Base-by-base conservation (phyloP, 2,888 invertebrate species). In the Catocala nupta region DNA sequence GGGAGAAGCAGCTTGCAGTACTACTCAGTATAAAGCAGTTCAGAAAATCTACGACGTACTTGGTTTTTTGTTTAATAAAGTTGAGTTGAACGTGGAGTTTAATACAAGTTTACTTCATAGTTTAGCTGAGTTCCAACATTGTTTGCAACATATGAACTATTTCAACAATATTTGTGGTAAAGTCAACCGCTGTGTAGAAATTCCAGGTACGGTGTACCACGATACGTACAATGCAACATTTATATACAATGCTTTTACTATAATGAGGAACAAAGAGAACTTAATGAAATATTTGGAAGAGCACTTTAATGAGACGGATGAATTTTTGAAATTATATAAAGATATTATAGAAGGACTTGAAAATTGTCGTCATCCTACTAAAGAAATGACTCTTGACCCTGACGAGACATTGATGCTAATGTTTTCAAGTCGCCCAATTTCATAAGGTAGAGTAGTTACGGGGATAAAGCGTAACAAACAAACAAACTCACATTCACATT, bases 61-160 rank as follows among this genome's bases (percentile, higher is more conserved):
- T 36, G 25, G 64, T 10, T 77, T 64, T 49, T 54, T 75, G 36
- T 75, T 75, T 50, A 10, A 62, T 0, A 33, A 51, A 39, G 52
- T 64, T 50, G 13, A 66, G 53, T 43, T 62, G 2, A 51, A 8
- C 0, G 6, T 12, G 11, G 56, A 55, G 3, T 68, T 49, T 42
- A 47, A 70, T 33, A 13, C n/a, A 9, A 34, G n/a, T 33, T 6
- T 61, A 12, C 65, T 85, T 49, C 86, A 85, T 39, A 65, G 56
- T 42, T 63, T 85, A n/a, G 73, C 82, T 0, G 85, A 84, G 58
- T 85, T 84, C 25, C 78, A 81, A 57, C 84, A 85, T 68, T 83
- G 84, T 47, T 62, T 85, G 45, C 81, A 85, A 54, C 81, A 83
- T 62, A 77, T 85, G 72, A 85, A 85, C 65, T 80, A 81, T 70